These are phyloP conservation scores for Argyrosomus regius DNA, from an alignment of 2,797 vertebrate genomes.

Conservation along the genomic window DNA sequence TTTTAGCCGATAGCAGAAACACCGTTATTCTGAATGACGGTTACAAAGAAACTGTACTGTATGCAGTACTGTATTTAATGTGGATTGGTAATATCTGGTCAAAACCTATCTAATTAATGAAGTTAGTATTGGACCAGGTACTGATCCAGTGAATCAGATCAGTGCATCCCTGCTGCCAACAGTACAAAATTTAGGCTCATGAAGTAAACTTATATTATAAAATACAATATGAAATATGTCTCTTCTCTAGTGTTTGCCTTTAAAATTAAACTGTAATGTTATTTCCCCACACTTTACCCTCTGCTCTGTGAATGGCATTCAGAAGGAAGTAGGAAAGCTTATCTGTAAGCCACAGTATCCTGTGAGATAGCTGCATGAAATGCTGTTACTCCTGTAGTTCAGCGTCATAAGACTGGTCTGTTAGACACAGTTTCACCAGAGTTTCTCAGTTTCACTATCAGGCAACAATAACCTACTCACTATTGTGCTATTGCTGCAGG, in stretches of 20 bases:
- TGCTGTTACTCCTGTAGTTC: background rate
- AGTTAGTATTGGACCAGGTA: background rate
- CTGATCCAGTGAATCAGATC: background rate
- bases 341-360: slow-evolving; percentile 41
- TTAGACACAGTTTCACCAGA: background rate
- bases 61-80: background rate
- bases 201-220: background rate
- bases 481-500: background rate
- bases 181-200: background rate
- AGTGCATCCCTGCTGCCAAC: background rate
- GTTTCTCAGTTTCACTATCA: background rate
- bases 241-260: background rate
- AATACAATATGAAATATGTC: too few relatives aligned
- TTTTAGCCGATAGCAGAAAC: too few relatives aligned
- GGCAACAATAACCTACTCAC: background rate
- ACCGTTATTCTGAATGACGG: background rate
- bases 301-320: background rate
- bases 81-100: background rate
- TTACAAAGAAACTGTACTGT: background rate
- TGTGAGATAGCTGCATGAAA: slow-evolving; percentile 11
- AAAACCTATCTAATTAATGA: background rate
- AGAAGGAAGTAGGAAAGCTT: slow-evolving; percentile 37
- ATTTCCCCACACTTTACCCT: background rate
- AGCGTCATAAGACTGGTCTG: background rate
- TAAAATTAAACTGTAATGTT: background rate